These are phyloP conservation scores for Drosophila mercatorum DNA, from an alignment of 2,888 invertebrate genomes.

Conservation along the genomic window DNA sequence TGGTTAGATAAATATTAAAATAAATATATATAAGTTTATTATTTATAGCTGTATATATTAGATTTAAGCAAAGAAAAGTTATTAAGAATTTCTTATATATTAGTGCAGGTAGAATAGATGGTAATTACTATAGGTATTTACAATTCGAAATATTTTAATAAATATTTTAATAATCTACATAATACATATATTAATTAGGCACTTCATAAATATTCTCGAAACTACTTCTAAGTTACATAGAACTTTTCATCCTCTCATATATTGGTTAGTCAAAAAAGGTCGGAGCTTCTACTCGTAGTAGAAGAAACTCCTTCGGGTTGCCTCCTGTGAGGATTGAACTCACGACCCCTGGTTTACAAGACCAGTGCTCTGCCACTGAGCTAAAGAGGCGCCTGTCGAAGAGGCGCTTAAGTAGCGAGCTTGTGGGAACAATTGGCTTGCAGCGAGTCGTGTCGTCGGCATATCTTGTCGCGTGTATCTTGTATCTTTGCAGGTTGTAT, in stretches of 20 bases:
- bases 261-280: neutral
- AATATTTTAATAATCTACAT: neutral
- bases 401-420: constrained; percentile 43
- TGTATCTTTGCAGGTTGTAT: constrained; percentile 30
- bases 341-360: constrained; percentile 96
- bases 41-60: too few species aligned
- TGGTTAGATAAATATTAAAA: neutral
- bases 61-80: too few species aligned
- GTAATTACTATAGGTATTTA: neutral
- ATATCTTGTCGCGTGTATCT: constrained; percentile 17
- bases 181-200: too few species aligned
- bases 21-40: too few species aligned
- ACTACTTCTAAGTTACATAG: neutral
- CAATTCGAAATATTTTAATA: neutral
- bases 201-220: neutral
- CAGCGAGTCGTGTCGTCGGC: neutral
- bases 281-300: neutral
- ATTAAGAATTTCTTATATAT: too few species aligned
- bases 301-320: constrained; percentile 85
- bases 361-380: constrained; percentile 96
- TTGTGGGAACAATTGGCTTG: constrained; percentile 22
- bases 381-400: constrained; percentile 89
- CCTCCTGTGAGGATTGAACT: constrained; percentile 96
- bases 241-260: neutral
- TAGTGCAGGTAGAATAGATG: too few species aligned